Conservation (phyloP, 2,797 vertebrate genomes). For the Acrossocheilus wenchowensis region DNA sequence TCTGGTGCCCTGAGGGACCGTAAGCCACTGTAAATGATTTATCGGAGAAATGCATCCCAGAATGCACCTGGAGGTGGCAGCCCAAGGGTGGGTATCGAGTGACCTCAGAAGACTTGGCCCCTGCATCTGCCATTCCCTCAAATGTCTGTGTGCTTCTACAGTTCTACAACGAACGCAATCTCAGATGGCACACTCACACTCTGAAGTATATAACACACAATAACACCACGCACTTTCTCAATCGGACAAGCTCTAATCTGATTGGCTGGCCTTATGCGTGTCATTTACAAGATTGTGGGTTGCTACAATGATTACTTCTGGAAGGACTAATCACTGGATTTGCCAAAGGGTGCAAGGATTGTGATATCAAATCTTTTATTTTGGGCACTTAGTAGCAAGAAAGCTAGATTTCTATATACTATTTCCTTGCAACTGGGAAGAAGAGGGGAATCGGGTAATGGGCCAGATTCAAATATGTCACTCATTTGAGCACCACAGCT, state of each 20-base stretch:
- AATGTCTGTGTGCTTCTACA: constrained; percentile 54
- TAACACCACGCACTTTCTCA: background rate
- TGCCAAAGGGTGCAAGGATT: background rate
- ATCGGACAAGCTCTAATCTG: constrained; percentile 11
- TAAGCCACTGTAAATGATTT: constrained; percentile 80
- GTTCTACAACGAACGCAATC: constrained; percentile 16
- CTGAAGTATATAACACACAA: constrained; percentile 5
- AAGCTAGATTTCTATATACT: background rate
- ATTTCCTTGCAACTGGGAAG: background rate
- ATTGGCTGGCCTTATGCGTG: background rate
- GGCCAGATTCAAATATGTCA: background rate
- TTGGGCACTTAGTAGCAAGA: background rate
- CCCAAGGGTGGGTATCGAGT: constrained; percentile 80
- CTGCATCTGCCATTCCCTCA: constrained; percentile 68
- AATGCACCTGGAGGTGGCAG: constrained; percentile 76
- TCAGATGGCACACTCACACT: constrained; percentile 18
- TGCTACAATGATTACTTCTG: background rate
- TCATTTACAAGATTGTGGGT: background rate
- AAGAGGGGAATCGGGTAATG: background rate
- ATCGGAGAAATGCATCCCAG: constrained; percentile 79
- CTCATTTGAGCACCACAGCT: background rate
- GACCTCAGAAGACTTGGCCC: constrained; percentile 79
- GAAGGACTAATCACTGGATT: background rate
- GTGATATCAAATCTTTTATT: background rate
- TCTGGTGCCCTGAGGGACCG: constrained; percentile 73